Base-by-base conservation (phyloP, 2,888 invertebrate species). In the Hylaea fasciaria region DNA sequence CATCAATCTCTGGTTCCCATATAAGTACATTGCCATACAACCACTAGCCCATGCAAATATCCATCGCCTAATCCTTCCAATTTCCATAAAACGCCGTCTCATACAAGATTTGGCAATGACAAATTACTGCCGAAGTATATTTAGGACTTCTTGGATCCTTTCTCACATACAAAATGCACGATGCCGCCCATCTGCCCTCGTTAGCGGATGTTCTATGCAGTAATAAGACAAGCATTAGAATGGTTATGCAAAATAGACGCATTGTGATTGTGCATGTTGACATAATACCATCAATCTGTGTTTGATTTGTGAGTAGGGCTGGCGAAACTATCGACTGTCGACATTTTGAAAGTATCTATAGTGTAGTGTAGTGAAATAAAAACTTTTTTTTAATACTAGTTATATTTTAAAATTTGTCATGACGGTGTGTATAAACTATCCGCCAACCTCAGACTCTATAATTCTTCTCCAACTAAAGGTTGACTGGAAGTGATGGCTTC, bases 271-370 rank as follows among this genome's bases (percentile, higher is more conserved):
- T 84, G 80, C 74, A 86, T 90, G 91, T 91, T 91, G 92, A 90
- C 89, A 91, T 91, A 91, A 91, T 91, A 91, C 87, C 87, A 91
- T 90, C 91, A 89, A 90, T 91, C 85, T 79, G 71, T 81, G 83
- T 83, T 86, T 89, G 88, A 90, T 89, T 88, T 89, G 84, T 83
- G 68, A 63, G 32, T 69, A 78, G 74, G 59, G 83, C 51, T 75
- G 78, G 22, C 9, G 32, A 0, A 40, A 37, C 54, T 69, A 55
- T 76, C 73, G 77, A 76, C 14, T 77, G 60, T 74, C 69, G 69
- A 74, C 70, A 57, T 14, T 14, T 1, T n/a, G 11, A n/a, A 10
- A 12, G 12, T 37, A 37, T 11, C 11, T 2, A 35, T 9, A n/a
- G n/a, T n/a, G n/a, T n/a, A n/a, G n/a, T n/a, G n/a, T n/a, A n/a